Evolutionary conservation across 1,140 invertebrate species (phyloP), one percentile per base, ranked within the genome.

Genomic region (Musca domestica): DNA sequence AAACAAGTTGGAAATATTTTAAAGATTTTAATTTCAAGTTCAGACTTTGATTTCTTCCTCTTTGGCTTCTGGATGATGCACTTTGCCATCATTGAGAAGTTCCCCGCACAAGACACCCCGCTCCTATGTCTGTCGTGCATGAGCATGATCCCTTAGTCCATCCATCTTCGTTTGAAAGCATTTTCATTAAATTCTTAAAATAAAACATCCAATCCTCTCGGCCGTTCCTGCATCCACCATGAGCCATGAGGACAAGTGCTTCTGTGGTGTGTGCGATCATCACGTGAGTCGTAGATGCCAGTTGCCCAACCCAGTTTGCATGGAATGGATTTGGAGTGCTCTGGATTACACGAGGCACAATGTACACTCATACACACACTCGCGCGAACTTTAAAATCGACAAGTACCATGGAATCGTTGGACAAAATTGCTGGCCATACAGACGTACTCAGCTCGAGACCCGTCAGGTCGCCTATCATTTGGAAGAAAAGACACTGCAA

Each of bases 121-220:
- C 34, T 41, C 2, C 34, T 9, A n/a, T 9, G 34, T 2, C 10
- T 5, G 4, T 41, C 12, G 12, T 41, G 27, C 27, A 30, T 3
- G 3, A 9, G 27, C 27, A 41, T 41, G 34, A 41, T 41, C 34
- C 10, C 4, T 12, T 2, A 2, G 34, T 41, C 34, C 34, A 41
- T 41, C 34, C 34, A 41, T 41, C 34, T 41, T 41, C 34, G 23
- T 14, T n/a, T 3, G 7, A 56, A 56, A 61, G n/a, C n/a, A 20
- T 61, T 61, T 61, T 61, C 56, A 61, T 41, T 61, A 61, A 61
- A 41, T 20, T 61, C 17, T 34, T 58, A 34, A 61, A 17, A 56
- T 56, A 54, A 54, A 54, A 54, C 20, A 56, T 58, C n/a, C 5
- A 27, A 27, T 27, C 15, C 27, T 27, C 54, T 58, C 27, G 54